Evolutionary conservation across 2,888 invertebrate genomes (phyloP).

Genomic region (Carabus problematicus): DNA sequence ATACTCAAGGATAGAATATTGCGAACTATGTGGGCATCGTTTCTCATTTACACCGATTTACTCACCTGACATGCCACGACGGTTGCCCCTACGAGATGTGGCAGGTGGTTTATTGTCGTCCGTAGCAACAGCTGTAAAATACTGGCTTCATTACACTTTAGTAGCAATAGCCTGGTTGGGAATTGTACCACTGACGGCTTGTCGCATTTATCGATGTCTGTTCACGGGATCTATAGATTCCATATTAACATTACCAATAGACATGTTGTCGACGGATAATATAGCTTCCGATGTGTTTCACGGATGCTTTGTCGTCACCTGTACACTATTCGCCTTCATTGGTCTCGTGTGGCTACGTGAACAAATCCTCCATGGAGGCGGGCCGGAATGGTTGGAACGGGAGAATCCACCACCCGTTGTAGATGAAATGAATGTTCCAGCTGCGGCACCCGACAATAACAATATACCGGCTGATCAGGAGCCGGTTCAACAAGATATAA

Average conservation of each 20-base stretch:
- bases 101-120: constrained; percentile 89
- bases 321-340: constrained; percentile 95
- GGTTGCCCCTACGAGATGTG: constrained; percentile 92
- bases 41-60: constrained; percentile 99
- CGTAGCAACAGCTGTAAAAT: constrained; percentile 89
- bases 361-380: constrained; percentile 97
- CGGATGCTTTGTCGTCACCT: constrained; percentile 95
- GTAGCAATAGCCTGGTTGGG: constrained; percentile 98
- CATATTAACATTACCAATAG: constrained; percentile 85
- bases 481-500: constrained; percentile 33
- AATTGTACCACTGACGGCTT: constrained; percentile 94
- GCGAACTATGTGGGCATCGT: constrained; percentile 96
- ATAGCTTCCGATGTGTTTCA: constrained; percentile 93
- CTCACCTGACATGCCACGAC: constrained; percentile 99
- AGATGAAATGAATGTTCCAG: constrained; percentile 47
- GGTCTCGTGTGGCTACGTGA: constrained; percentile 97
- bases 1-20: constrained; percentile 97
- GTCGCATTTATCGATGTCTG: constrained; percentile 91
- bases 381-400: constrained; percentile 93
- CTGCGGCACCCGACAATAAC: constrained; percentile 54
- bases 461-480: constrained; percentile 57
- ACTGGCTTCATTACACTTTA: constrained; percentile 96
- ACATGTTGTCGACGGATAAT: constrained; percentile 93
- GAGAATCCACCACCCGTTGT: constrained; percentile 65
- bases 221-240: constrained; percentile 91